Percentiles rank a stretch among this genome's conserved stretches.
Evolutionary conservation across 2,797 vertebrate species (phyloP).

Genomic region (Neoniphon sammara): DNA sequence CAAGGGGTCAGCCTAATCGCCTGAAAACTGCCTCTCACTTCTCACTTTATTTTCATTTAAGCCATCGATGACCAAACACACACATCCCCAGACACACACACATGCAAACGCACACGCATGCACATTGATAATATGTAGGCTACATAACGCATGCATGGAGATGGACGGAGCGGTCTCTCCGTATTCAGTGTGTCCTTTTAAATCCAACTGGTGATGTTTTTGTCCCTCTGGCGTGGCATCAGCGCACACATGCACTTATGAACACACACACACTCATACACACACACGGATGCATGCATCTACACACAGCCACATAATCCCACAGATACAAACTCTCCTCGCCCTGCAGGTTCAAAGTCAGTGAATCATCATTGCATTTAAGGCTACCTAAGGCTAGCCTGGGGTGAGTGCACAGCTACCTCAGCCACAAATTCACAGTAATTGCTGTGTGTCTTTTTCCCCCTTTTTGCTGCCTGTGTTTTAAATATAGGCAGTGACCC

Average conservation of each 20-base stretch:
- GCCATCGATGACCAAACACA: slow-evolving; percentile 33
- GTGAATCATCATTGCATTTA: slow-evolving; percentile 63
- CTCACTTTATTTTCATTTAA: slow-evolving; percentile 66
- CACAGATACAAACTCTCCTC: too few relatives aligned
- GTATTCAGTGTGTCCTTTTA: slow-evolving; percentile 36
- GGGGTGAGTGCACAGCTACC: slow-evolving; percentile 38
- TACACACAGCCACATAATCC: background rate
- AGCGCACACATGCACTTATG: slow-evolving; percentile 23
- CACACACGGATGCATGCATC: background rate
- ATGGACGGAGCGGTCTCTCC: slow-evolving; percentile 28
- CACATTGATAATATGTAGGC: background rate
- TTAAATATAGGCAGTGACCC: slow-evolving; percentile 63
- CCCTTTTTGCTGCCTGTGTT: slow-evolving; percentile 49
- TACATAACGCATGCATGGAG: slow-evolving; percentile 3
- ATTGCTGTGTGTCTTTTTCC: slow-evolving; percentile 44
- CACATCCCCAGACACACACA: slow-evolving; percentile 10
- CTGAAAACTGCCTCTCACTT: slow-evolving; percentile 62
- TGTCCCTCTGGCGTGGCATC: slow-evolving; percentile 24
- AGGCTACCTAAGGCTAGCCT: slow-evolving; percentile 59
- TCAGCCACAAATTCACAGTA: slow-evolving; percentile 61
- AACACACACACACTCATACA: slow-evolving; percentile 20
- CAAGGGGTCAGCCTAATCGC: slow-evolving; percentile 70
- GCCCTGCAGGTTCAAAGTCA: slow-evolving; percentile 48
- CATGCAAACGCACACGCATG: slow-evolving; percentile 3
- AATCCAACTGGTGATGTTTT: slow-evolving; percentile 45